Percentiles rank a stretch among this genome's conserved stretches.
phyloP scores from a whole-genome alignment of 2,797 vertebrate genomes.

The Artibeus lituratus region DNA sequence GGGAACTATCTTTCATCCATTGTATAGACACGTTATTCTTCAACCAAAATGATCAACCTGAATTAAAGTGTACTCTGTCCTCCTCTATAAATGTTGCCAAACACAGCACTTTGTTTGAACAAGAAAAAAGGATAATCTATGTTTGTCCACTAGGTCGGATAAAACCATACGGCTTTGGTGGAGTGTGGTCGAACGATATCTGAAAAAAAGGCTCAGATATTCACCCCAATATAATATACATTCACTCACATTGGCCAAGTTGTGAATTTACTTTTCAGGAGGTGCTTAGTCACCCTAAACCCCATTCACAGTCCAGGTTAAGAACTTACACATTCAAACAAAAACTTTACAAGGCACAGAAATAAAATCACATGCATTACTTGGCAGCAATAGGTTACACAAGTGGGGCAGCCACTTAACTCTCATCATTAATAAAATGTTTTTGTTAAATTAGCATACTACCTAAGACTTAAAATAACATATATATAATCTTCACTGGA shows the following conservation, averaged over 20 bases:
- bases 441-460: background rate
- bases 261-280: background rate
- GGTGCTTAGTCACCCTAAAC: background rate
- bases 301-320: background rate
- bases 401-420: background rate
- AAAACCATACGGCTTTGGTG: background rate
- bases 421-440: background rate
- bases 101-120: background rate
- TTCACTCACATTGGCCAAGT: background rate
- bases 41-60: background rate
- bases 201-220: background rate
- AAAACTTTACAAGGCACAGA: background rate
- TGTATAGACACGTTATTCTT: conserved; percentile 37
- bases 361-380: background rate
- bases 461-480: background rate
- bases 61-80: conserved; percentile 33
- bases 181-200: background rate
- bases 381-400: background rate
- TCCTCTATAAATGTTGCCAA: conserved; percentile 23
- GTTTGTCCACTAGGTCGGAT: background rate
- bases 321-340: background rate
- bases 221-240: background rate
- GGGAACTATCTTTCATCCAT: background rate
- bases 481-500: background rate
- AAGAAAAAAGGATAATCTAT: background rate